Conservation (phyloP, 2,888 invertebrate genomes). For the Marasmarcha lunaedactyla region DNA sequence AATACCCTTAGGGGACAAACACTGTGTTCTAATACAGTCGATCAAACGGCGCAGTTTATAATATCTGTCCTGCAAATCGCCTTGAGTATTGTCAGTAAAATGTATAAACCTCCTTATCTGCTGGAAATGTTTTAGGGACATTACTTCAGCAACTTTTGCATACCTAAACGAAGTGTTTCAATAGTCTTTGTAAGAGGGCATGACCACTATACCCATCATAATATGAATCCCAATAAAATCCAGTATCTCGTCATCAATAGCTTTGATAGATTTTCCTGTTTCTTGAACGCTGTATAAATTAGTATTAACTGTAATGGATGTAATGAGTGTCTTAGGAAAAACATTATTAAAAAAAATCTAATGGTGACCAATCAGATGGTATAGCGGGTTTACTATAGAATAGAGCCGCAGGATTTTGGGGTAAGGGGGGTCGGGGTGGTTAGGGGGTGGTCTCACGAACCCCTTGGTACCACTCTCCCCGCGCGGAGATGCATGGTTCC, state of each 20-base stretch:
- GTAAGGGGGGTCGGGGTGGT: no score
- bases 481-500: no score
- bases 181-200: conserved; percentile 21
- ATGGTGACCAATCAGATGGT: conserved; percentile 4
- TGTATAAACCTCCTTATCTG: conserved; percentile 20
- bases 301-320: conserved; percentile 15
- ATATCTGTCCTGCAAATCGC: conserved; percentile 18
- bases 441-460: no score
- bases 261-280: conserved; percentile 14
- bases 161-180: conserved; percentile 17
- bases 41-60: conserved; percentile 22
- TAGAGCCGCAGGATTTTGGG: no score
- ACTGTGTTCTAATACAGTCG: conserved; percentile 20
- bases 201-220: conserved; percentile 22
- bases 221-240: conserved; percentile 23
- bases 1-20: conserved; percentile 23
- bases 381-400: conserved; percentile 4
- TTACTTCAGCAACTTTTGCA: conserved; percentile 20
- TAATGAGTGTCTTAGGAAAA: conserved; percentile 8
- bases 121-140: conserved; percentile 22
- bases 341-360: conserved; percentile 10
- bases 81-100: conserved; percentile 20
- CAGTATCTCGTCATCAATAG: conserved; percentile 16
- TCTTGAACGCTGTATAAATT: conserved; percentile 5
- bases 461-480: no score